A percentile compares a stretch with the other conserved stretches of the same genome.
phyloP scores from a whole-genome alignment of 2,888 invertebrate species.

The Andrena dorsata region DNA sequence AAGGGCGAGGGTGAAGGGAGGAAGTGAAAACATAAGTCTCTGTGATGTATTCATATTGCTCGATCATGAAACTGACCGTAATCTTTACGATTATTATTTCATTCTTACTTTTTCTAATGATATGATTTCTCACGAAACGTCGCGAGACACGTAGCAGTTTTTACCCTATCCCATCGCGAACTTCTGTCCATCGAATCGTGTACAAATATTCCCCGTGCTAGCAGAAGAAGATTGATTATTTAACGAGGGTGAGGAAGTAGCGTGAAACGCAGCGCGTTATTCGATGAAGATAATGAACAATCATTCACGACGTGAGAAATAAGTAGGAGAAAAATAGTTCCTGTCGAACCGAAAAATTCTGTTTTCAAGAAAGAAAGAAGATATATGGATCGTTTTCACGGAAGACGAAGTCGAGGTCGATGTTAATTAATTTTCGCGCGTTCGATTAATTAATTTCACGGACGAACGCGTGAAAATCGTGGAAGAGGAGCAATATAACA shows the following conservation, averaged over 20 bases:
- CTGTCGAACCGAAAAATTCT: background rate
- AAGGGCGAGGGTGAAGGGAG: slow-evolving; percentile 35
- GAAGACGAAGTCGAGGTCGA: background rate
- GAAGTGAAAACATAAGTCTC: slow-evolving; percentile 75
- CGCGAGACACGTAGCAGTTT: background rate
- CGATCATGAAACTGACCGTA: slow-evolving; percentile 68
- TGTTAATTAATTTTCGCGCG: background rate
- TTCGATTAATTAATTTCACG: background rate
- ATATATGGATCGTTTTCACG: background rate
- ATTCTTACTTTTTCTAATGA: slow-evolving; percentile 47
- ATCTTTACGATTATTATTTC: slow-evolving; percentile 60
- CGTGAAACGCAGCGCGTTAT: background rate
- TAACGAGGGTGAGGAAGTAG: background rate
- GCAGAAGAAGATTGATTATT: too few species aligned
- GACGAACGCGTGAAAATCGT: background rate
- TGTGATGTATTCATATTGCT: slow-evolving; percentile 80
- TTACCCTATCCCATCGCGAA: slow-evolving; percentile 1
- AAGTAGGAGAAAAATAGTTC: background rate
- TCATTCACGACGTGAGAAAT: background rate
- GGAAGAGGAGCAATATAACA: background rate
- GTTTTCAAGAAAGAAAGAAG: background rate
- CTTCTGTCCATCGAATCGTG: slow-evolving; percentile 25
- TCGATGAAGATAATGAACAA: background rate
- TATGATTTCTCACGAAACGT: slow-evolving; percentile 41
- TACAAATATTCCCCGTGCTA: background rate